phyloP scores from a whole-genome alignment of 2,888 invertebrate genomes.

The Hirtodrosophila duncani region DNA sequence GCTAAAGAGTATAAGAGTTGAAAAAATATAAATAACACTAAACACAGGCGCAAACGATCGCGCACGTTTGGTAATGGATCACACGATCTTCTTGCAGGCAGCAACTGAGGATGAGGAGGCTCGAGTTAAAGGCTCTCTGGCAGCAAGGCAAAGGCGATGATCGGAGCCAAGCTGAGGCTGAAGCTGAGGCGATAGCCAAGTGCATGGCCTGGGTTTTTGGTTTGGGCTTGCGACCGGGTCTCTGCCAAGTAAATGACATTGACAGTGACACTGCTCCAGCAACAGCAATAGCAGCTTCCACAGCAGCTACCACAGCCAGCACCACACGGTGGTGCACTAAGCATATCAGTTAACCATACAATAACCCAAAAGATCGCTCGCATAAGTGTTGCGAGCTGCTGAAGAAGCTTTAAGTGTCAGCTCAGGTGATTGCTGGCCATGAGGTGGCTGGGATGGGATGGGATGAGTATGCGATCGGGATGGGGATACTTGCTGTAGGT shows the following conservation, averaged over 20 bases:
- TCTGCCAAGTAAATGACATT: conserved; percentile 72
- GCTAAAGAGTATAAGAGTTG: conserved; percentile 1
- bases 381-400: conserved; percentile 72
- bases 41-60: conserved; percentile 70
- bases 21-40: conserved; percentile 47
- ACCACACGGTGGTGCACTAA: conserved; percentile 50
- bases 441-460: conserved; percentile 13
- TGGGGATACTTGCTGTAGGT: too few relatives aligned
- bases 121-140: conserved; percentile 35
- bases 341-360: conserved; percentile 71
- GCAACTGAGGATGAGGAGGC: conserved; percentile 19
- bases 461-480: too few relatives aligned
- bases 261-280: conserved; percentile 74
- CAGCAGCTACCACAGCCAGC: conserved; percentile 24
- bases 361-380: conserved; percentile 54
- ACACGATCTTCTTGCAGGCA: conserved; percentile 58
- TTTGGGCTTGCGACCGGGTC: conserved; percentile 3
- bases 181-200: conserved; percentile 28
- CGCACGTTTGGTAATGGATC: conserved; percentile 74
- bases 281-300: conserved; percentile 33
- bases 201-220: conserved; percentile 29
- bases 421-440: conserved; percentile 55
- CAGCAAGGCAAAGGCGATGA: conserved; percentile 10
- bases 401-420: conserved; percentile 76
- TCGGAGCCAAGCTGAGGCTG: conserved; percentile 34